phyloP scores from a whole-genome alignment of 2,888 invertebrate species.

The Hololepta plana region DNA sequence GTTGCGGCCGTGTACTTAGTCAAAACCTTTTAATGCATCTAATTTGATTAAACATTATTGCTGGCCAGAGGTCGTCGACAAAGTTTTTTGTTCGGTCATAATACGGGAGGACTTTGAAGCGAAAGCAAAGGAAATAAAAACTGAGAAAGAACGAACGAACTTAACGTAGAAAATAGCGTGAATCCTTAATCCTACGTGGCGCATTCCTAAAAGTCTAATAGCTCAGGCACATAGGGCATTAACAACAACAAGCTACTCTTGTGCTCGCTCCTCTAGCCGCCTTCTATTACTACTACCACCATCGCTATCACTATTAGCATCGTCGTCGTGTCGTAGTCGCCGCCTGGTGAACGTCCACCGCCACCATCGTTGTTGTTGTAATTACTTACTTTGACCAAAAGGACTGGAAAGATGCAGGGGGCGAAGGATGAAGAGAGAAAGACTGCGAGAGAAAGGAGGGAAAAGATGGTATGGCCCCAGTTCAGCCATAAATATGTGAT shows the following conservation, averaged over 20 bases:
- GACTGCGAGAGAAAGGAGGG: slow-evolving; percentile 17
- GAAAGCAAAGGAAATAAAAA: too few species aligned
- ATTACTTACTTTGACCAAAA: slow-evolving; percentile 27
- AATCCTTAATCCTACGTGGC: slow-evolving; percentile 17
- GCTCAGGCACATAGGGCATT: slow-evolving; percentile 15
- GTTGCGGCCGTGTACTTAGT: too few species aligned
- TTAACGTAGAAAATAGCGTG: slow-evolving; percentile 9
- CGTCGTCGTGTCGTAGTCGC: slow-evolving; percentile 6
- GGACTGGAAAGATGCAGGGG: too few species aligned
- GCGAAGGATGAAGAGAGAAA: too few species aligned
- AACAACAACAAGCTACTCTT: slow-evolving; percentile 12
- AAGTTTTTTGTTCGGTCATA: too few species aligned
- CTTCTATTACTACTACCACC: too few species aligned
- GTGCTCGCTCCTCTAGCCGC: too few species aligned
- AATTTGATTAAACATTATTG: too few species aligned
- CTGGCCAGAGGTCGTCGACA: too few species aligned
- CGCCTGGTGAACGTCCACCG: slow-evolving; percentile 19
- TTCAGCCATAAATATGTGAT: slow-evolving; percentile 29
- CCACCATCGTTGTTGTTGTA: too few species aligned
- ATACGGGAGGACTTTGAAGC: too few species aligned
- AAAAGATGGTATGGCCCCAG: slow-evolving; percentile 18
- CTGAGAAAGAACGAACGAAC: slow-evolving; percentile 8
- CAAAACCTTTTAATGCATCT: too few species aligned
- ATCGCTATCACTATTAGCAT: slow-evolving; percentile 2
- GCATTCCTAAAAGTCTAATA: slow-evolving; percentile 17